Percentiles rank a stretch among this genome's conserved stretches.
phyloP scores from a whole-genome alignment of 2,113 vertebrate species.

The Tachycineta bicolor region DNA sequence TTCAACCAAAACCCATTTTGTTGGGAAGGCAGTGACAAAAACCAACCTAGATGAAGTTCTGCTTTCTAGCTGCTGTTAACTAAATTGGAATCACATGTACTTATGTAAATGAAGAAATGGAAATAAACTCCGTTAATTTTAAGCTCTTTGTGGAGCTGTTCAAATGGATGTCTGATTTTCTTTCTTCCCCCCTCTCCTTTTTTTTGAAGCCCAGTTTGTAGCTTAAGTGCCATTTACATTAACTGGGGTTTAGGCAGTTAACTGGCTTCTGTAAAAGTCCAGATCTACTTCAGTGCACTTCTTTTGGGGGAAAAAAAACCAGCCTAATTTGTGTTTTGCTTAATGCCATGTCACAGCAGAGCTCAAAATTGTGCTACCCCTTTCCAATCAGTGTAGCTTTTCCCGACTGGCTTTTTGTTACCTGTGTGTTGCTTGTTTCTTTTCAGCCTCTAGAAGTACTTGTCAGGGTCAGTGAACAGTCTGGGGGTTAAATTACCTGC shows the following conservation, averaged over 20 bases:
- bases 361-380: not conserved
- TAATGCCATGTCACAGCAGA: not conserved
- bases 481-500: not conserved
- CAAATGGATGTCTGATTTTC: constrained; percentile 13
- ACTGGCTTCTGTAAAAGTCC: not conserved
- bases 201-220: not conserved
- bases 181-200: fast-evolving
- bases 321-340: not conserved
- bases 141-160: constrained; percentile 43
- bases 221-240: not conserved
- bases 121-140: constrained; percentile 48
- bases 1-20: not conserved
- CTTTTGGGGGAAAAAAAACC: not conserved
- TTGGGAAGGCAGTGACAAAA: not conserved
- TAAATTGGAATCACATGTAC: constrained; percentile 49
- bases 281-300: not conserved
- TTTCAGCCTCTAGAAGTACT: not conserved
- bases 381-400: not conserved
- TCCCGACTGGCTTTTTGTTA: not conserved
- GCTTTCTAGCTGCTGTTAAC: constrained; percentile 26
- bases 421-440: not conserved
- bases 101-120: constrained; percentile 62
- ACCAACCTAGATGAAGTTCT: constrained; percentile 26
- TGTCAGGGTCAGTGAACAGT: not conserved
- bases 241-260: not conserved